A percentile compares a stretch with the other conserved stretches of the same genome.
Evolutionary conservation across 2,113 vertebrate species (phyloP).

Genomic region (Morone chrysops): DNA sequence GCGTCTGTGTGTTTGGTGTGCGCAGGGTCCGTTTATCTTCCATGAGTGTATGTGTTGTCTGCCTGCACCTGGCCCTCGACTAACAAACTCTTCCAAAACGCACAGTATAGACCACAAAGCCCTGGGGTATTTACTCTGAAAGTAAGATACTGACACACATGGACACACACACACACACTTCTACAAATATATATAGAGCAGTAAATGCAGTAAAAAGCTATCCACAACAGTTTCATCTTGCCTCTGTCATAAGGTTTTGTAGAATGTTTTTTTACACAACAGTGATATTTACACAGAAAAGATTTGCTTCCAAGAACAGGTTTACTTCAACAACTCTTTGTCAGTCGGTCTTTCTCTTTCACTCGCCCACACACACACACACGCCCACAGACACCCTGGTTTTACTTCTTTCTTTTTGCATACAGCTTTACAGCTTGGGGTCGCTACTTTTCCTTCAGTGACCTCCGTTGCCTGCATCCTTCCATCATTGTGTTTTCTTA

Average conservation of each 20-base stretch:
- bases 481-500: background rate
- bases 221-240: conserved; percentile 65
- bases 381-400: conserved; percentile 23
- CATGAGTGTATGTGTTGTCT: conserved; percentile 75
- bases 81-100: conserved; percentile 83
- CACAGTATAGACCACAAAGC: conserved; percentile 82
- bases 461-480: background rate
- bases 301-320: conserved; percentile 5
- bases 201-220: conserved; percentile 62
- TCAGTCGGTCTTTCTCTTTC: conserved; percentile 33
- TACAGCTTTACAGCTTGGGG: conserved; percentile 7
- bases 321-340: conserved; percentile 33
- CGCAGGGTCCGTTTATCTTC: conserved; percentile 71
- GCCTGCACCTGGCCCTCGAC: conserved; percentile 84
- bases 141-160: conserved; percentile 76
- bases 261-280: conserved; percentile 43
- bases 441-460: background rate
- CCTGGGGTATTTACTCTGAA: conserved; percentile 79
- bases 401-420: conserved; percentile 57
- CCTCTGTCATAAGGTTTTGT: conserved; percentile 34
- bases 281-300: conserved; percentile 25
- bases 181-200: conserved; percentile 60
- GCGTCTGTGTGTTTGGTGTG: conserved; percentile 47
- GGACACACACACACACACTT: conserved; percentile 50
- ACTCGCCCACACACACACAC: conserved; percentile 7